Percentiles rank a stretch among this genome's conserved stretches.
Evolutionary conservation across 2,113 vertebrate genomes (phyloP).

Genomic region (Probosciger aterrimus): DNA sequence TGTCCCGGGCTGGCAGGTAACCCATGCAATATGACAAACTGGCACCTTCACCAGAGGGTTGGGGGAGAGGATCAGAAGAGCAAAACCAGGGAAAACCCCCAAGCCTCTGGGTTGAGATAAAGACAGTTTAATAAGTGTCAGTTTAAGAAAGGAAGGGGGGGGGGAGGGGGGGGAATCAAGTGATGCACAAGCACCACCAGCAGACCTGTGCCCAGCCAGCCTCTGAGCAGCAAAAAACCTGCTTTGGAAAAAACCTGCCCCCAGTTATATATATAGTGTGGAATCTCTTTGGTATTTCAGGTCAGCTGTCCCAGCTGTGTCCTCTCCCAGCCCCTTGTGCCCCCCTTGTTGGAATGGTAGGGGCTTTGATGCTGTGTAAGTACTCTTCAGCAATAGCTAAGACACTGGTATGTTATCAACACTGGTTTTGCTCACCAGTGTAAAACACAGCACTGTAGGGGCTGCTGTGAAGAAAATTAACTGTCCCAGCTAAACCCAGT

Average conservation of each 20-base stretch:
- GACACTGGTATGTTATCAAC: background rate
- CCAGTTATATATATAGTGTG: background rate
- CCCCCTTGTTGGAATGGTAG: background rate
- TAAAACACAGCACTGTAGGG: background rate
- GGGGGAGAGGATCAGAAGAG: background rate
- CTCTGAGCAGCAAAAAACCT: background rate
- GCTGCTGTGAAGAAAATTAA: background rate
- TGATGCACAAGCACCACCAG: background rate
- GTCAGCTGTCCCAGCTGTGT: slow-evolving; percentile 59
- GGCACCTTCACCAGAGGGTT: background rate
- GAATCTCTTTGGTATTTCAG: slow-evolving; percentile 33
- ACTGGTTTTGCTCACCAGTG: background rate
- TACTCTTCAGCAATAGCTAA: background rate
- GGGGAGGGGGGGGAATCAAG: too few relatives aligned
- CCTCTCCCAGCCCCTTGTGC: slow-evolving; percentile 1
- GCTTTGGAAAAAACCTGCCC: background rate
- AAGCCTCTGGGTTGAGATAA: background rate
- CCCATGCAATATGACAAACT: accelerated
- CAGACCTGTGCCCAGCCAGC: background rate
- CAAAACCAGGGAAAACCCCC: background rate
- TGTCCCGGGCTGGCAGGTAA: background rate
- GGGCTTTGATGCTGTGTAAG: background rate
- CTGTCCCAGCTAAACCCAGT: background rate
- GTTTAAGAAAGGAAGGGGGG: background rate
- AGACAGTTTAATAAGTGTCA: background rate